These are phyloP conservation scores for Echiichthys vipera DNA, from an alignment of 2,797 vertebrate genomes.

Conservation along the genomic window DNA sequence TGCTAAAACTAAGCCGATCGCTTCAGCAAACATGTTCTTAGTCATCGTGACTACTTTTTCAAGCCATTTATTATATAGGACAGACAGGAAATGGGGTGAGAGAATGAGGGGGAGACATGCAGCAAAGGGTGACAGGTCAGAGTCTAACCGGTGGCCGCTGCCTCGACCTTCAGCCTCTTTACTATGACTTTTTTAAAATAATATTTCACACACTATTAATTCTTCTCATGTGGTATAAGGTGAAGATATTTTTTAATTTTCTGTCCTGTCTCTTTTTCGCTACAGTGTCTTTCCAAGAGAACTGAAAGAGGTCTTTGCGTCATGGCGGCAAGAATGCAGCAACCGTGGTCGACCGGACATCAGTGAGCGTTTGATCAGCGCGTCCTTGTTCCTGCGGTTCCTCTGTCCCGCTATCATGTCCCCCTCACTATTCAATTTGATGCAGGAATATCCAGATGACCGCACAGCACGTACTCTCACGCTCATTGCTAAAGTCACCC, in stretches of 20 bases:
- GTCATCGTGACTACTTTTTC: not conserved
- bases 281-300: constrained; percentile 95
- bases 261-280: constrained; percentile 6
- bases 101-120: no score
- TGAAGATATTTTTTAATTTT: not conserved
- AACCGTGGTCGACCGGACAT: constrained; percentile 96
- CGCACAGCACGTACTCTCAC: constrained; percentile 97
- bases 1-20: not conserved
- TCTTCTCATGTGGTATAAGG: not conserved
- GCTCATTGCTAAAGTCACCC: constrained; percentile 98
- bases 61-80: no score
- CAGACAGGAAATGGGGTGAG: no score
- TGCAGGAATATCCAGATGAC: constrained; percentile 98
- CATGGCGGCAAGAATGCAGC: constrained; percentile 96
- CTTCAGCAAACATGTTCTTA: not conserved
- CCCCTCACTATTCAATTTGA: constrained; percentile 95
- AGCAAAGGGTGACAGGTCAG: no score
- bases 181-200: no score
- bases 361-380: constrained; percentile 98
- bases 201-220: not conserved
- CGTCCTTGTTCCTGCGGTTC: constrained; percentile 96
- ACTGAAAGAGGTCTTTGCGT: constrained; percentile 97
- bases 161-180: no score
- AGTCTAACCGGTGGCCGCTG: no score
- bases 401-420: constrained; percentile 99